Evolutionary conservation across 2,888 invertebrate genomes (phyloP).

Genomic region (Geotrupes spiniger): DNA sequence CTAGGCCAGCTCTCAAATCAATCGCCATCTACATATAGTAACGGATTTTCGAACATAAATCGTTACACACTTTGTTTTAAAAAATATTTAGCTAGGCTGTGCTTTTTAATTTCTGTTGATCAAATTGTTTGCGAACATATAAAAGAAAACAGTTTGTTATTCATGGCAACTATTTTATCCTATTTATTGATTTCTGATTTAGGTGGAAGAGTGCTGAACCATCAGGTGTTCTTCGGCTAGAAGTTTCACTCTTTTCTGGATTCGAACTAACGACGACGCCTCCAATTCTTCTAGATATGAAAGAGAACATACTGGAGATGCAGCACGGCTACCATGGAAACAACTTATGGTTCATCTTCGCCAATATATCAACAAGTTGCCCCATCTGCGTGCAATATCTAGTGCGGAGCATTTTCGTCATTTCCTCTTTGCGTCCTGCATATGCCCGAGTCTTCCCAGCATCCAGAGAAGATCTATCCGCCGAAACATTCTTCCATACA

Average conservation of each 20-base stretch:
- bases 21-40: no score
- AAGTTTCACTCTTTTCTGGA: constrained; percentile 63
- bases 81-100: no score
- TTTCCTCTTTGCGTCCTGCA: constrained; percentile 61
- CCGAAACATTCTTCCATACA: constrained; percentile 64
- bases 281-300: constrained; percentile 53
- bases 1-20: no score
- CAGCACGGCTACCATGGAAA: constrained; percentile 61
- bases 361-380: constrained; percentile 60
- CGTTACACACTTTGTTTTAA: no score
- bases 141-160: no score
- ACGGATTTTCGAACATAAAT: no score
- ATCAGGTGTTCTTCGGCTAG: constrained; percentile 61
- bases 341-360: constrained; percentile 64
- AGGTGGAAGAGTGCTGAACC: constrained; percentile 62
- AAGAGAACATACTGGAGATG: constrained; percentile 59
- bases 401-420: constrained; percentile 58
- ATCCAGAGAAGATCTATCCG: constrained; percentile 60
- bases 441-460: constrained; percentile 64
- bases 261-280: constrained; percentile 56
- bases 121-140: no score
- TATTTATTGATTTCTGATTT: no score
- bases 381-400: constrained; percentile 63
- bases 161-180: no score
- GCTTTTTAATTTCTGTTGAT: no score